Conservation (phyloP, 2,797 vertebrate species). For the Rhinatrema bivittatum region DNA sequence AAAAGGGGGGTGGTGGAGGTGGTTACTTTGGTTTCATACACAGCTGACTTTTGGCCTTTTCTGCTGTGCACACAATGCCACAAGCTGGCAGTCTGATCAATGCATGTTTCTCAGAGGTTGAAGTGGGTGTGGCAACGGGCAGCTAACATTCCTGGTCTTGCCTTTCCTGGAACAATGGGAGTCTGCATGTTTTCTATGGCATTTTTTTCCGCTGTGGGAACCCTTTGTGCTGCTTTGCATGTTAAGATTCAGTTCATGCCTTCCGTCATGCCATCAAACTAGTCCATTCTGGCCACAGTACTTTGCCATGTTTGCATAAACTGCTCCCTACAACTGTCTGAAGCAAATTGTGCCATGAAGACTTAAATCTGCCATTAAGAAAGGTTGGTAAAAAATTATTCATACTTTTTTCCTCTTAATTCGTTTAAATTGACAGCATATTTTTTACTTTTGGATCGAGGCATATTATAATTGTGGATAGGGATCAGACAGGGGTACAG, state of each 20-base stretch:
- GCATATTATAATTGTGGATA: no score
- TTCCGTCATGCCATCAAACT: conserved; percentile 46
- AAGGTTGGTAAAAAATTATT: conserved; percentile 63
- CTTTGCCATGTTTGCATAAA: conserved; percentile 39
- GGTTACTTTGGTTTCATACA: conserved; percentile 7
- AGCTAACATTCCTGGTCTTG: conserved; percentile 14
- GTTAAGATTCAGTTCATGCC: conserved; percentile 59
- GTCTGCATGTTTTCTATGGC: conserved; percentile 51
- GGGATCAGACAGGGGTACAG: no score
- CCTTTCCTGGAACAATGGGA: conserved; percentile 54
- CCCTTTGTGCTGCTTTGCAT: conserved; percentile 58
- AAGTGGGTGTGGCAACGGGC: conserved; percentile 6
- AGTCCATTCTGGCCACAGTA: conserved; percentile 37
- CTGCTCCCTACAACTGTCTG: conserved; percentile 20
- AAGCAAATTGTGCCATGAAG: conserved; percentile 42
- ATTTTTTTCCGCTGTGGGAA: conserved; percentile 59
- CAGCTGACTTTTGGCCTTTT: conserved; percentile 3
- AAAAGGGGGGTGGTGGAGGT: no score
- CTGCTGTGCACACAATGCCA: not conserved
- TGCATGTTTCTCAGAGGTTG: conserved; percentile 2
- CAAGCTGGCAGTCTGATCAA: conserved; percentile 6
- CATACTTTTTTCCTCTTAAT: conserved; percentile 9
- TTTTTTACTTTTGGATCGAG: no score
- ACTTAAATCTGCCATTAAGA: conserved; percentile 34
- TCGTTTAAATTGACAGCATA: no score